Base-by-base conservation (phyloP, 1,140 invertebrate species). In the Melitaea cinxia region DNA sequence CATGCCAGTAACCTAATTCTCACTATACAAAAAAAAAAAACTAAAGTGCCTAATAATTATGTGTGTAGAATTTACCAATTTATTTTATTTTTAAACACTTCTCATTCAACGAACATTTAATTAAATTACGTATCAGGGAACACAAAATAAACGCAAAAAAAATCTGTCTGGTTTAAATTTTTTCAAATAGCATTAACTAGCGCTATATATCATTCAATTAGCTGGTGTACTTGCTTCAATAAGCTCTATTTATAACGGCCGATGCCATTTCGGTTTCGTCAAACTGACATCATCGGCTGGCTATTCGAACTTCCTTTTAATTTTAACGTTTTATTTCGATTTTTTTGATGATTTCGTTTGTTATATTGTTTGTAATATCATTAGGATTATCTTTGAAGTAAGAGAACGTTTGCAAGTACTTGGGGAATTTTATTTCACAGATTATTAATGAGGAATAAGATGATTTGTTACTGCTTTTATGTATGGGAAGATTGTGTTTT, bases 221-320 rank as follows among this genome's bases (percentile, higher is more conserved):
- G 4, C 42, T 47, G 42, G 17, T 12, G 15, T 4, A 12, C 9
- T 5, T 23, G 17, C 42, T 47, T 17, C 4, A 47, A 14, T 19
- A 12, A 47, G 42, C 42, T 19, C 49, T 52, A 52, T 52, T 52
- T 52, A 52, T 52, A 52, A 52, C 28, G 7, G 1, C 12, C 26
- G 56, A 33, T 58, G 42, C 56, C 56, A 58, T 58, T 58, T 58
- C 56, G 42, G 56, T 58, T 58, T 58, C 56, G 17, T 49, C 12
- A 49, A 45, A 26, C 42, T 58, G 56, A 58, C 56, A 47, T 58
- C 56, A 58, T 49, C 56, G 56, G 56, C 56, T 28, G 56, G 56
- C 24, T 42, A 58, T 58, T 45, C 56, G 56, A 30, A 47, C 56
- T 58, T 58, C 56, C 56, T 58, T 30, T 53, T 30, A 14, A 23